phyloP scores from a whole-genome alignment of 1,140 invertebrate genomes.

The Apis florea region DNA sequence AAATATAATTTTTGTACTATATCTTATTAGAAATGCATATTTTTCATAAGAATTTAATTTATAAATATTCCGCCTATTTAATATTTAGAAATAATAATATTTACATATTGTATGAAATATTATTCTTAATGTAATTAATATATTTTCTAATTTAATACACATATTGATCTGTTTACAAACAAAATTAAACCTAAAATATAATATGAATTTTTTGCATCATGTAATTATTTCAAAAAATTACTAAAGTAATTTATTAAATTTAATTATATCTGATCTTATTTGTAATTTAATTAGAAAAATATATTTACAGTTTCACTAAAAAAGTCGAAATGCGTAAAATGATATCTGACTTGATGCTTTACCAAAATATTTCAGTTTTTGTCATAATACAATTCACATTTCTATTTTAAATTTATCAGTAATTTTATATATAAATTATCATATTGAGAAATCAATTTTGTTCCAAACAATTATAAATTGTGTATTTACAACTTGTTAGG shows the following conservation, averaged over 20 bases:
- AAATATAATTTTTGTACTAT: neutral
- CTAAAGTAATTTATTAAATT: neutral
- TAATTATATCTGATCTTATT: neutral
- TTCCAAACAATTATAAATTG: conserved; percentile 42
- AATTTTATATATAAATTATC: conserved; percentile 6
- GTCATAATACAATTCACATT: neutral
- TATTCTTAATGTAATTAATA: neutral
- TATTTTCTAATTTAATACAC: neutral
- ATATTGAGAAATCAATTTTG: conserved; percentile 13
- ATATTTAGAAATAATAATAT: neutral
- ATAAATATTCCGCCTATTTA: neutral
- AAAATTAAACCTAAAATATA: neutral
- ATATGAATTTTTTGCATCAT: neutral
- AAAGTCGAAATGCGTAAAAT: neutral
- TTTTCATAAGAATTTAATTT: neutral
- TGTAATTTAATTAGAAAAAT: neutral
- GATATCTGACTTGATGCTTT: conserved; percentile 18
- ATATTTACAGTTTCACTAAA: conserved; percentile 11
- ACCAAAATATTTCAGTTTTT: conserved; percentile 17
- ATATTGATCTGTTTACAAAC: conserved; percentile 35
- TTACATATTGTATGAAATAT: neutral
- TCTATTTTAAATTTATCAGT: conserved; percentile 34
- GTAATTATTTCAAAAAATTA: neutral
- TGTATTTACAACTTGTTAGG: conserved; percentile 50
- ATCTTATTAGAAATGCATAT: neutral